Evolutionary conservation across 2,113 vertebrate genomes (phyloP), one percentile per base, ranked within the genome.

Genomic region (Taurulus bubalis): DNA sequence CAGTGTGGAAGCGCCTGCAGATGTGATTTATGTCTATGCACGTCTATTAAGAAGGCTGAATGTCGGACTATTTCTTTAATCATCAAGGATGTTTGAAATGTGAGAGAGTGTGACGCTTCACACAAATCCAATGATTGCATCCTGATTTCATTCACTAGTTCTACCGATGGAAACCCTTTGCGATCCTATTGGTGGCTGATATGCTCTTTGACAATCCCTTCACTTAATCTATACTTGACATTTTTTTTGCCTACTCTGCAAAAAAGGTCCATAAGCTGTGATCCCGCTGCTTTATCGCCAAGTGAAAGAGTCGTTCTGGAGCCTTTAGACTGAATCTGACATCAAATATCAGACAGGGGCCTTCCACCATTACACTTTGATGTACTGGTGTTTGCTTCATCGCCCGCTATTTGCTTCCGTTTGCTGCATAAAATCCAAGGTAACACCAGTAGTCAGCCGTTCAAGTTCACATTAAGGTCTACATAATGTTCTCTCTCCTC

Each of bases 291-390:
- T 84, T 79, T 70, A 53, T 20, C 62, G 45, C 58, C 58, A 0
- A 64, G 62, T 49, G n/a, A 80, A 67, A 59, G 64, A 71, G 32
- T 36, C 40, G 14, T 42, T 59, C 28, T 75, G 55, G 10, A 59
- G 77, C 40, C 26, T 74, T 72, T n/a, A 34, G 26, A 71, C 26
- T 59, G 63, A 59, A 30, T 55, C 18, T 53, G 49, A 62, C 58
- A 74, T 67, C 56, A 58, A 60, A 7, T 66, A 71, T 36, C 42
- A 68, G 51, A 0, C 60, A 75, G 66, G 60, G 53, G 28, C 32
- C 58, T 73, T 77, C 70, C 1, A 82, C 55, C 38, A 36, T 84
- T 59, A 36, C 45, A 73, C 63, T 20, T 72, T 80, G 45, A 72
- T 59, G 26, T 55, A 58, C 51, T 22, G 3, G 14, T 56, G 45